Percentiles rank a stretch among this genome's conserved stretches.
Conservation (phyloP, 2,888 invertebrate species). For the Malthinus seriepunctatus region DNA sequence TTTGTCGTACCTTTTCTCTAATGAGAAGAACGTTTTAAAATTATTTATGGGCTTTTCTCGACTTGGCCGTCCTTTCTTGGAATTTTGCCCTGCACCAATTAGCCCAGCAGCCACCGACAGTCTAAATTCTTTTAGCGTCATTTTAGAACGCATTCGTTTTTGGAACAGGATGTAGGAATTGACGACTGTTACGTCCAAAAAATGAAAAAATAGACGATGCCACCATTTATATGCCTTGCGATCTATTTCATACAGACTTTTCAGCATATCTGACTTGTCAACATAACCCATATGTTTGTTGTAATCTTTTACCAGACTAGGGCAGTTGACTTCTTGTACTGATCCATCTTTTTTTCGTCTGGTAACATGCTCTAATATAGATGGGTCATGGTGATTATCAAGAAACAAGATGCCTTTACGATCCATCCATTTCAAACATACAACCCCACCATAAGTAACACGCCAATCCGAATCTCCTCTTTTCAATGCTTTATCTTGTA, state of each 20-base stretch:
- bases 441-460: conserved; percentile 28
- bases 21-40: neutral
- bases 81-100: neutral
- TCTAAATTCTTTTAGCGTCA: neutral
- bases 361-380: neutral
- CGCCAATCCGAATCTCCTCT: conserved; percentile 34
- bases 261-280: neutral
- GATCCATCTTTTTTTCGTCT: conserved; percentile 1
- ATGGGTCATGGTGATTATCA: conserved; percentile 28
- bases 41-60: neutral
- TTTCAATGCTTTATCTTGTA: conserved; percentile 17
- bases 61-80: neutral
- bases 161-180: conserved; percentile 1
- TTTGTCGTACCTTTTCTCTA: conserved; percentile 1
- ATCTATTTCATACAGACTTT: neutral
- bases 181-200: neutral
- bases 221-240: conserved; percentile 1
- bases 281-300: neutral
- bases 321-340: neutral
- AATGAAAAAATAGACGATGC: neutral
- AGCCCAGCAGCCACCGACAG: neutral
- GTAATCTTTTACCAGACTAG: neutral
- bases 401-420: conserved; percentile 22
- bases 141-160: neutral
- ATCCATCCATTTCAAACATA: conserved; percentile 35